These are phyloP conservation scores for Vulpes vulpes DNA, from an alignment of 2,113 vertebrate genomes.

Conservation along the genomic window DNA sequence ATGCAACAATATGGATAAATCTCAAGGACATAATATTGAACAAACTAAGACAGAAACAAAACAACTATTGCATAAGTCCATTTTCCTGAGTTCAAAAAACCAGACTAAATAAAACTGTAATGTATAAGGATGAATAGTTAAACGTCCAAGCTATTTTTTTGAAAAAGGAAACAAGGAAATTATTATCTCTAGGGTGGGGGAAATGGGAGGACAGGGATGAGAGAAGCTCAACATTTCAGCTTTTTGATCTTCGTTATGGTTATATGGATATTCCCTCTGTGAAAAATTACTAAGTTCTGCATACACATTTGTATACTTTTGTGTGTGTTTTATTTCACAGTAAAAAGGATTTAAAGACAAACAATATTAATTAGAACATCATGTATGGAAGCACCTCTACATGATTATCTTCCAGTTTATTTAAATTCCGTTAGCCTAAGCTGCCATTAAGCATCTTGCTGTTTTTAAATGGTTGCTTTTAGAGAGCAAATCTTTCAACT, in stretches of 20 bases:
- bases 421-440: not conserved
- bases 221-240: not conserved
- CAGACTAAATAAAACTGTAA: not conserved
- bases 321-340: constrained; percentile 22
- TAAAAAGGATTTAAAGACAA: not conserved
- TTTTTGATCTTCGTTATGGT: constrained; percentile 4
- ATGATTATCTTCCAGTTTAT: not conserved
- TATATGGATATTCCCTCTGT: not conserved
- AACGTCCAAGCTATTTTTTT: not conserved
- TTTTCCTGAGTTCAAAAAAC: constrained; percentile 37
- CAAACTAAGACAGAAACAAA: constrained; percentile 7
- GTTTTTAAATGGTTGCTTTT: constrained; percentile 22
- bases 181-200: not conserved
- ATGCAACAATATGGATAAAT: not conserved
- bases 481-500: not conserved
- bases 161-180: not conserved
- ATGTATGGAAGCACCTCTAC: not conserved
- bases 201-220: not conserved
- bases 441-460: not conserved
- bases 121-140: not conserved
- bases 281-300: constrained; percentile 45
- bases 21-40: not conserved
- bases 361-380: not conserved
- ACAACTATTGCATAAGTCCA: not conserved
- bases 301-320: not conserved